These are phyloP conservation scores for Pogona vitticeps DNA, from an alignment of 2,113 vertebrate species.

Conservation along the genomic window DNA sequence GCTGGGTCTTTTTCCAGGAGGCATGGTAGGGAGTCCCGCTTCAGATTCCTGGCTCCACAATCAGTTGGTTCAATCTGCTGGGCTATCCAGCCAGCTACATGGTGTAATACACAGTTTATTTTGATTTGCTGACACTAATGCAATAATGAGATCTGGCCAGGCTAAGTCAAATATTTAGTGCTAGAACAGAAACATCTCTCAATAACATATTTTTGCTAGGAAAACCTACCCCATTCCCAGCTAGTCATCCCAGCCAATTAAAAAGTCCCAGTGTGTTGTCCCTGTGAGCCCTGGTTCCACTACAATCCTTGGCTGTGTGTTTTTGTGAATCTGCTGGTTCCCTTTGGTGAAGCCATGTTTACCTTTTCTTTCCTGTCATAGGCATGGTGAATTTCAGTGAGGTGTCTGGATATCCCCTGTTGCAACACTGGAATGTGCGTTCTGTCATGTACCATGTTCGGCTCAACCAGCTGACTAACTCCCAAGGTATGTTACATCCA, in stretches of 20 bases:
- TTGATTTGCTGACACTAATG: not conserved
- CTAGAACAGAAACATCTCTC: not conserved
- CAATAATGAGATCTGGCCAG: not conserved
- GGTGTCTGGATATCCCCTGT: constrained; percentile 92
- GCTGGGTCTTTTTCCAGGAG: too few relatives aligned
- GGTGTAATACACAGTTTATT: not conserved
- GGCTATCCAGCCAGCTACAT: not conserved
- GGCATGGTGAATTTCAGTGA: constrained; percentile 99
- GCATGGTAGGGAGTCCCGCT: too few relatives aligned
- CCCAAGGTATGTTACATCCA: constrained; percentile 83
- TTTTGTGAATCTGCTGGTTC: not conserved
- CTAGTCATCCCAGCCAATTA: not conserved
- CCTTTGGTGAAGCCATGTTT: not conserved
- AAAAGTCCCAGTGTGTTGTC: not conserved
- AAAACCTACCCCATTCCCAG: not conserved
- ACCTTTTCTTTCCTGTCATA: constrained; percentile 59
- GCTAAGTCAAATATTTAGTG: not conserved
- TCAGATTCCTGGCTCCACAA: too few relatives aligned
- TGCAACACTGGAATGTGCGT: constrained; percentile 95
- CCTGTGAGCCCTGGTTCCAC: not conserved
- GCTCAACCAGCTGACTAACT: constrained; percentile 91
- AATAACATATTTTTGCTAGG: too few relatives aligned
- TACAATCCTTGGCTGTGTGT: not conserved
- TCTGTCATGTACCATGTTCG: constrained; percentile 93
- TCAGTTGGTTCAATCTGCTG: too few relatives aligned